Conservation (phyloP, 2,888 invertebrate genomes). For the Eristalis arbustorum region DNA sequence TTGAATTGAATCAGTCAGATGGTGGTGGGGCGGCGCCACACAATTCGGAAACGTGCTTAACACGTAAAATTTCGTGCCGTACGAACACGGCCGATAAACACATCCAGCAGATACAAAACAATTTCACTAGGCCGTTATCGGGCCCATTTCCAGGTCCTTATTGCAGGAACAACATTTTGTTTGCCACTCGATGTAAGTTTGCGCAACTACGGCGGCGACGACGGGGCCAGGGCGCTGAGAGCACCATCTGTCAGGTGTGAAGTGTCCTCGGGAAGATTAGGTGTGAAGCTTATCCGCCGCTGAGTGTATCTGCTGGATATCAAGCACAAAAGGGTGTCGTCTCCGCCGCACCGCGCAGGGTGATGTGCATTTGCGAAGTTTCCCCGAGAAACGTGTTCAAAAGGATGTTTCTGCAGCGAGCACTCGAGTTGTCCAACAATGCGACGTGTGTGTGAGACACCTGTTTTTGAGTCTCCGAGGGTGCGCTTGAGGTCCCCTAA, state of each 20-base stretch:
- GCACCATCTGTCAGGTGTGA: conserved; percentile 46
- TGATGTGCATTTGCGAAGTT: conserved; percentile 46
- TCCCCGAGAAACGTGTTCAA: conserved; percentile 50
- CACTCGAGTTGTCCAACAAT: conserved; percentile 65
- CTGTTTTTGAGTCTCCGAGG: conserved; percentile 61
- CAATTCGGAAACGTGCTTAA: conserved; percentile 29
- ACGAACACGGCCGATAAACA: conserved; percentile 47
- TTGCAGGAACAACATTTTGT: conserved; percentile 47
- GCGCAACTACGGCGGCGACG: not conserved
- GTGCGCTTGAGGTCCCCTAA: conserved; percentile 34
- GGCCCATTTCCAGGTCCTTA: conserved; percentile 47
- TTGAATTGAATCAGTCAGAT: conserved; percentile 36
- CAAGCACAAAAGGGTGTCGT: not conserved
- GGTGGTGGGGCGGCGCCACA: not conserved
- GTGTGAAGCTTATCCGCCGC: conserved; percentile 9
- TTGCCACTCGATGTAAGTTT: conserved; percentile 57
- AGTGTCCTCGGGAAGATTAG: conserved; percentile 47
- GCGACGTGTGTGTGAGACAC: conserved; percentile 41
- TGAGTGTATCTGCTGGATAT: conserved; percentile 42
- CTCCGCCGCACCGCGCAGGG: not conserved
- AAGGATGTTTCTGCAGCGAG: conserved; percentile 56
- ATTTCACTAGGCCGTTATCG: conserved; percentile 37
- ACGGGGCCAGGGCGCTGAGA: not conserved
- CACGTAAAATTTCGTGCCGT: not conserved
- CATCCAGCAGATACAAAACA: conserved; percentile 39